Evolutionary conservation across 2,113 vertebrate species (phyloP).

Genomic region (Phoxinus phoxinus): DNA sequence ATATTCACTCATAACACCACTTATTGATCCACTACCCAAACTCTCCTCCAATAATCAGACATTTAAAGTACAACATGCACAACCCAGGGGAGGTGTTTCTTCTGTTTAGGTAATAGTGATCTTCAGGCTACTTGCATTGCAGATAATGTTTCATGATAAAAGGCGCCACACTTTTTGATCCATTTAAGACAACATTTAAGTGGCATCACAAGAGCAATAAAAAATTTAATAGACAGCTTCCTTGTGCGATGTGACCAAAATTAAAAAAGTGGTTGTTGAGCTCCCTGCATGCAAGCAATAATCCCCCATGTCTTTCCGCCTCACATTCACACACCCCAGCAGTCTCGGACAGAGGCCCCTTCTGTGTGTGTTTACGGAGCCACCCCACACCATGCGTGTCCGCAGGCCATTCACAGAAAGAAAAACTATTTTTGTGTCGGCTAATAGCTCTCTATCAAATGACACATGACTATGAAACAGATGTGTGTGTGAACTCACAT

Average conservation of each 20-base stretch:
- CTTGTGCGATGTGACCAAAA: conserved; percentile 11
- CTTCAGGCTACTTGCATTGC: conserved; percentile 25
- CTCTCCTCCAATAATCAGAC: conserved; percentile 23
- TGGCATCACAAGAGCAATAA: conserved; percentile 33
- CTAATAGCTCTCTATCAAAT: conserved; percentile 54
- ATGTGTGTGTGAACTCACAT: conserved; percentile 10
- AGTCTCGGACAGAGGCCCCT: conserved; percentile 41
- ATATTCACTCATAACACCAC: conserved; percentile 65
- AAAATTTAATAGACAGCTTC: conserved; percentile 1
- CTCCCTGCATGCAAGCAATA: background rate
- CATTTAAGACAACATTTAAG: conserved; percentile 31
- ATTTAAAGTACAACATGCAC: conserved; percentile 37
- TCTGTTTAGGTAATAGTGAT: conserved; percentile 44
- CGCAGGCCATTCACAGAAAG: conserved; percentile 50
- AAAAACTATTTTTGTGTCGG: conserved; percentile 55
- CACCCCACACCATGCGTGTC: conserved; percentile 40
- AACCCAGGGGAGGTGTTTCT: conserved; percentile 16
- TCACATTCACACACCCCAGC: background rate
- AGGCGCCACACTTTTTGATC: background rate
- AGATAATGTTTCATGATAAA: conserved; percentile 21
- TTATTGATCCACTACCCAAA: conserved; percentile 41
- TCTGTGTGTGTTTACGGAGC: conserved; percentile 49
- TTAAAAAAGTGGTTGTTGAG: conserved; percentile 22
- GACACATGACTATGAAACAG: conserved; percentile 43
- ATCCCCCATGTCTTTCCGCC: background rate